Percentiles rank a stretch among this genome's conserved stretches.
phyloP scores from a whole-genome alignment of 2,113 vertebrate genomes.

The Paralichthys olivaceus region DNA sequence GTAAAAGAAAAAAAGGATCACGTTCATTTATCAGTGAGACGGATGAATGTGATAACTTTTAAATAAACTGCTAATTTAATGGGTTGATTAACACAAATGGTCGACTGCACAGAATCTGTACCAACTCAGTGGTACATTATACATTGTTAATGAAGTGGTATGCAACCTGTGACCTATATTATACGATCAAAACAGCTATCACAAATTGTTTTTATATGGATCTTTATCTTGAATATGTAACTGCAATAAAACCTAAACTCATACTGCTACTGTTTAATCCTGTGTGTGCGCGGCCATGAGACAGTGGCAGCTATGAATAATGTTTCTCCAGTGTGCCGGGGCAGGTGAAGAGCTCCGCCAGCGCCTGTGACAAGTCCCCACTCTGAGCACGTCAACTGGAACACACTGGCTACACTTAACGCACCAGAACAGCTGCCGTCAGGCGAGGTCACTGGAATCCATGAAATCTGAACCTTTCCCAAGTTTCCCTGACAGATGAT shows the following conservation, averaged over 20 bases:
- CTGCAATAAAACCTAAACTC: not conserved
- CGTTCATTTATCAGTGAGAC: slow-evolving; percentile 5
- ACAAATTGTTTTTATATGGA: no score
- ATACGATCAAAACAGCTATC: not conserved
- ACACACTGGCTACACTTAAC: slow-evolving; percentile 42
- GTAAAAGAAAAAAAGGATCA: not conserved
- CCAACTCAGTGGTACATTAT: not conserved
- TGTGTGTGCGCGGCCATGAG: not conserved
- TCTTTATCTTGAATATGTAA: not conserved
- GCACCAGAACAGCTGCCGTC: slow-evolving; percentile 39
- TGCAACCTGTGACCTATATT: not conserved
- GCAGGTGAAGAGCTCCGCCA: slow-evolving; percentile 47
- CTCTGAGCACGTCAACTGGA: slow-evolving; percentile 51
- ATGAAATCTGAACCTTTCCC: slow-evolving; percentile 52
- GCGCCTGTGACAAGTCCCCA: slow-evolving; percentile 13
- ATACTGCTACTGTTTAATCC: not conserved
- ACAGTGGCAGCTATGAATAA: slow-evolving; percentile 32
- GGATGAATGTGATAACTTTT: slow-evolving; percentile 18
- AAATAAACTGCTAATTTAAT: slow-evolving; percentile 25
- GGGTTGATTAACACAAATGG: slow-evolving; percentile 6
- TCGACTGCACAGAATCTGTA: not conserved
- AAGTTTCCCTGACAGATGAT: slow-evolving; percentile 43
- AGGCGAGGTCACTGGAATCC: slow-evolving; percentile 51
- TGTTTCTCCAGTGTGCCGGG: slow-evolving; percentile 26
- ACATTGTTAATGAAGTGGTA: not conserved